Base-by-base conservation (phyloP, 2,113 vertebrate species). In the Bagarius yarrelli region DNA sequence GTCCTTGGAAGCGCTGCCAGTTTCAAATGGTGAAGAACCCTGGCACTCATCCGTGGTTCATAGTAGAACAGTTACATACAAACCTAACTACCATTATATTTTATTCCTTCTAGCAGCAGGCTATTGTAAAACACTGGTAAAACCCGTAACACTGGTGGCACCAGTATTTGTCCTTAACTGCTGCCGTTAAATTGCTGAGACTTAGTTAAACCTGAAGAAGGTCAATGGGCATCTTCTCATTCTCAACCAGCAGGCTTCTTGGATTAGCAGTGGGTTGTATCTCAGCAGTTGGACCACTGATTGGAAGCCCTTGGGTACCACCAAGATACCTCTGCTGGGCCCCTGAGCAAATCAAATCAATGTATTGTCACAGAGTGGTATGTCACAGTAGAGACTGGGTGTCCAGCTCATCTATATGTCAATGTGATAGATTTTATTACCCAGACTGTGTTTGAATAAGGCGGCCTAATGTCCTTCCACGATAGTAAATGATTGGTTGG, bases 21-120 rank as follows among this genome's bases (percentile, higher is more conserved):
- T 55, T 73, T 34, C 12, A 19, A 73, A 73, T 73, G 53, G 55
- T 50, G 55, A 73, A 52, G 27, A 73, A 53, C 30, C 70, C 70
- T 55, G 70, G 52, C 27, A 34, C 27, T 23, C 32, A 34, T 12
- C 70, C 55, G 15, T 9, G 50, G 27, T 73, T 73, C 70, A 34
- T 12, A 55, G 27, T 34, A 34, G 34, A 47, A 52, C 69, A 19
- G 47, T 73, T 53, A 55, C 27, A 55, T 34, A 55, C 27, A 55
- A 73, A 73, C 25, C 19, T 72, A 72, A 72, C 47, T 53, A 30
- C 70, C 27, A 73, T 73, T 73, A 50, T 73, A 55, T 73, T 73
- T 55, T 25, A 30, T 47, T 25, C 16, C 67, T 30, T 16, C 14
- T 34, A 32, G 32, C 52, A 55, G 27, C 50, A 34, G 52, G 50